Evolutionary conservation across 2,113 vertebrate genomes (phyloP).

Genomic region (Dasyurus viverrinus): DNA sequence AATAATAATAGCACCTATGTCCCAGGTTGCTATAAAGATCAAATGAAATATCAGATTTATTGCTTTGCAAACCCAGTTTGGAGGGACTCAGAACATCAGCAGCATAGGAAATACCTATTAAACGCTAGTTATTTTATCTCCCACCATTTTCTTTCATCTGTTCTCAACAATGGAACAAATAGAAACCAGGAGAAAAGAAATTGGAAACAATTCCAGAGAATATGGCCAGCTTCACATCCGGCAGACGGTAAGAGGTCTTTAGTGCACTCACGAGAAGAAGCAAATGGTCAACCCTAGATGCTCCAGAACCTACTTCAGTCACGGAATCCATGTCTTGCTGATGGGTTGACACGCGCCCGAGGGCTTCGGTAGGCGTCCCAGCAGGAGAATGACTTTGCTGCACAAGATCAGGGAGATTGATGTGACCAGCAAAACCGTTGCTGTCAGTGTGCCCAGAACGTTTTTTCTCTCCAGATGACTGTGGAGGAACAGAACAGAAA

Average conservation of each 20-base stretch:
- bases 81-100: too few species aligned
- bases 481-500: conserved; percentile 85
- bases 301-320: conserved; percentile 93
- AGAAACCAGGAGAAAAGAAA: conserved; percentile 40
- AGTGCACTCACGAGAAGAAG: conserved; percentile 33
- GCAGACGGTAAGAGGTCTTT: conserved; percentile 57
- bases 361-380: conserved; percentile 91
- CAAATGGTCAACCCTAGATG: conserved; percentile 13
- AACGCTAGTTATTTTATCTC: neutral
- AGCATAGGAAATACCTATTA: neutral
- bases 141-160: neutral
- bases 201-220: conserved; percentile 42
- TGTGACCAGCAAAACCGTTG: conserved; percentile 94
- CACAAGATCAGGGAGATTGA: conserved; percentile 97
- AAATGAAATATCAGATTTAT: neutral
- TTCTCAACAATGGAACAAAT: neutral
- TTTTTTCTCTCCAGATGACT: conserved; percentile 94
- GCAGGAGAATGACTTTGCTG: conserved; percentile 95
- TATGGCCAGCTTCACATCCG: neutral
- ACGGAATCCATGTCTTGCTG: conserved; percentile 92
- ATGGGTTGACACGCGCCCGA: conserved; percentile 88
- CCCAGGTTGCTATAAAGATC: neutral
- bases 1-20: neutral
- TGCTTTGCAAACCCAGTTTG: neutral
- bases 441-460: conserved; percentile 93